Conservation (phyloP, 1,140 invertebrate genomes). For the Leptoteleia sp. region DNA sequence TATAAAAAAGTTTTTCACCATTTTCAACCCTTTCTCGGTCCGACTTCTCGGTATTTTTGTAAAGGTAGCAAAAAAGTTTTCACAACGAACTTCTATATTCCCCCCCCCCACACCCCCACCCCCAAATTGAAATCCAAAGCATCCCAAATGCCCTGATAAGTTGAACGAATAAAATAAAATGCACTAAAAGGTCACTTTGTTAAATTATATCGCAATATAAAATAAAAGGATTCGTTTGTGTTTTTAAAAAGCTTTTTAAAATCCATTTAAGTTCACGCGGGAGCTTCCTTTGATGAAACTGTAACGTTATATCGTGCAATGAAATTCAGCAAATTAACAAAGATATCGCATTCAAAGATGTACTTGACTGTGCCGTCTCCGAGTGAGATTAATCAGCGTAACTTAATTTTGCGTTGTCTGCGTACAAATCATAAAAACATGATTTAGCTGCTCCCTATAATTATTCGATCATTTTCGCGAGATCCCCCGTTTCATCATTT, state of each 20-base stretch:
- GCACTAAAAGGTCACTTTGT: slow-evolving; percentile 5
- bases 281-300: slow-evolving; percentile 17
- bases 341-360: slow-evolving; percentile 25
- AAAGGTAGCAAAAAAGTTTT: no score
- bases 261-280: slow-evolving; percentile 2
- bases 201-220: slow-evolving; percentile 4
- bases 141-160: no score
- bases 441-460: slow-evolving; percentile 10
- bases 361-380: slow-evolving; percentile 10
- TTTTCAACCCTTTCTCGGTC: no score
- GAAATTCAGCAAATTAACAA: slow-evolving; percentile 36
- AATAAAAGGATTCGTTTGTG: slow-evolving; percentile 1
- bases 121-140: no score
- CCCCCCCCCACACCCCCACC: no score
- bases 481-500: not conserved
- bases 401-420: slow-evolving; percentile 35
- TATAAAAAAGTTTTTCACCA: no score
- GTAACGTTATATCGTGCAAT: slow-evolving; percentile 8
- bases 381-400: slow-evolving; percentile 32
- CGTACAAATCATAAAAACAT: slow-evolving; percentile 16
- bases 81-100: no score
- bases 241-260: slow-evolving; percentile 26
- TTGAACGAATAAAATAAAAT: slow-evolving; percentile 10
- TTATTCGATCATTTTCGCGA: slow-evolving; percentile 19
- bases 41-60: no score